Evolutionary conservation across 2,113 vertebrate species (phyloP).

Genomic region (Lucifuga dentata): DNA sequence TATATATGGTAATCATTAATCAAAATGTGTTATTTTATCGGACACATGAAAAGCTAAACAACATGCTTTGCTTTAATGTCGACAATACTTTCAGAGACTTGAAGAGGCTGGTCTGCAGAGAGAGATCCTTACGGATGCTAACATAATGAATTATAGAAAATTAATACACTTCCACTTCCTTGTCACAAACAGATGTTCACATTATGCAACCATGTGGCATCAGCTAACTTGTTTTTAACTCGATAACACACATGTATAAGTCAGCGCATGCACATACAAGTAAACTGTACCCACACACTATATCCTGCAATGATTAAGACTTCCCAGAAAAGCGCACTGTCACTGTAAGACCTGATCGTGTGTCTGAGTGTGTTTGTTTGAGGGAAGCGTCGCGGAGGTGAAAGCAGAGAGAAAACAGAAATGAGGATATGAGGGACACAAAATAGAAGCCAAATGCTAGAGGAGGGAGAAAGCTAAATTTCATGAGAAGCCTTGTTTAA

Average conservation of each 20-base stretch:
- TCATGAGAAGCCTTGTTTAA: constrained; percentile 7
- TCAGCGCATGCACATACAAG: not conserved
- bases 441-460: not conserved
- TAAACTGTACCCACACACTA: not conserved
- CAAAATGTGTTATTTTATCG: too few species aligned
- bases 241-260: not conserved
- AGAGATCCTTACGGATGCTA: not conserved
- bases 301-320: constrained; percentile 40
- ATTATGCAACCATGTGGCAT: not conserved
- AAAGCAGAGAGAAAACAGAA: not conserved
- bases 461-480: not conserved
- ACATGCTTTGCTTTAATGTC: constrained; percentile 3
- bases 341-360: constrained; percentile 8
- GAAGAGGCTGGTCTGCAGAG: not conserved
- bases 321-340: constrained; percentile 10
- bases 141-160: constrained; percentile 13
- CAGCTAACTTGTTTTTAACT: not conserved
- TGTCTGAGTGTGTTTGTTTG: not conserved
- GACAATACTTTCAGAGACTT: not conserved
- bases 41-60: too few species aligned
- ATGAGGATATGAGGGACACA: not conserved
- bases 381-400: not conserved
- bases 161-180: not conserved
- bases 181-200: not conserved
- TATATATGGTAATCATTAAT: too few species aligned